Evolutionary conservation across 2,888 invertebrate genomes (phyloP), one percentile per base, ranked within the genome.

Genomic region (Formica aserva): DNA sequence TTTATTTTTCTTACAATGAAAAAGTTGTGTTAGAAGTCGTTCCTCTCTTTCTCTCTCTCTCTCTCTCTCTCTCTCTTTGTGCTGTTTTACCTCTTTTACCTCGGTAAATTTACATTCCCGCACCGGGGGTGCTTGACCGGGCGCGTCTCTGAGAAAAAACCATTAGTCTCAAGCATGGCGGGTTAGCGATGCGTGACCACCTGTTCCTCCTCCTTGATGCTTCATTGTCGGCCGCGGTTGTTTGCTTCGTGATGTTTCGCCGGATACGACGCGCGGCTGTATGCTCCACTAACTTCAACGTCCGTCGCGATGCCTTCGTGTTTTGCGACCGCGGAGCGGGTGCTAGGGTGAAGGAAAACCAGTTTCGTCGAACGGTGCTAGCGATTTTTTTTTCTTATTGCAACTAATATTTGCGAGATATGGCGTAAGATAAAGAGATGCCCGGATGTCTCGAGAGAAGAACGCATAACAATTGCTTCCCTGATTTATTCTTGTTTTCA

Each of bases 271-370:
- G 85, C 67, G 45, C 82, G 87, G 87, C 83, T 84, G 63, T 75
- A 88, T 67, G 90, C 90, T 86, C 84, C 89, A 88, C 86, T 87
- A 90, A 90, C 83, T 87, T 80, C 18, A 29, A 77, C 55, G n/a
- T 76, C 69, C 72, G 41, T 72, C 82, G 67, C 85, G 74, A 80
- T 78, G 85, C 88, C 90, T 88, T 85, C 71, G 83, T 66, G 72
- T 5, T 48, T 81, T 26, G 29, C 57, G 71, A 57, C 41, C 32
- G 74, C 57, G 38, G 8, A 67, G 71, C 66, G 35, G 29, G 29
- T 29, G 57, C 55, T 52, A 78, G 72, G 71, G 18, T 45, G 45
- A 71, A 29, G 60, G 60, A 78, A 18, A 74, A 74, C 74, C 78
- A 60, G 74, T 78, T 74, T 60, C 45, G 8, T 11, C 45, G 6